A percentile compares a stretch with the other conserved stretches of the same genome.
Conservation (phyloP, 2,113 vertebrate species). For the Dipodomys stephensi region DNA sequence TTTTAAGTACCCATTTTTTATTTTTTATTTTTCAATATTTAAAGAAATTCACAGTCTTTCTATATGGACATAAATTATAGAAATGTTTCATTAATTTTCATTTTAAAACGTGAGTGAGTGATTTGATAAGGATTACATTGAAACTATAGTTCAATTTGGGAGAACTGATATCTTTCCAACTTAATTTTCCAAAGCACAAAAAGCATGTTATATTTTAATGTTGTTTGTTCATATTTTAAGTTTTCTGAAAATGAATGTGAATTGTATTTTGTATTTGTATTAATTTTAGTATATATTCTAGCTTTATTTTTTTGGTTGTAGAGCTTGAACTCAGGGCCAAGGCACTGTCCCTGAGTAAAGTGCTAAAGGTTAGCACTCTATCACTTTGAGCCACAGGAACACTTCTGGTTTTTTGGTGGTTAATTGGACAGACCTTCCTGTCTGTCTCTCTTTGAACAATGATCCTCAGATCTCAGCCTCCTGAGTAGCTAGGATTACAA, state of each 20-base stretch:
- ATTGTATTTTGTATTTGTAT: background rate
- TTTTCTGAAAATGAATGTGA: background rate
- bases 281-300: too few relatives aligned
- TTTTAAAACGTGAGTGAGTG: background rate
- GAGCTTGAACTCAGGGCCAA: too few relatives aligned
- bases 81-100: background rate
- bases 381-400: too few relatives aligned
- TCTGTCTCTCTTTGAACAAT: too few relatives aligned
- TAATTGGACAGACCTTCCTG: too few relatives aligned
- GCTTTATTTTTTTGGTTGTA: too few relatives aligned
- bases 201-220: background rate
- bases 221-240: background rate
- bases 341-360: too few relatives aligned
- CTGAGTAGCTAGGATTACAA: background rate
- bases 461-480: too few relatives aligned
- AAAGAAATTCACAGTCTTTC: background rate
- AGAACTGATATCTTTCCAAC: background rate
- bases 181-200: slow-evolving; percentile 19
- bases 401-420: too few relatives aligned
- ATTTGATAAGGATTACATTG: background rate
- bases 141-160: background rate
- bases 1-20: background rate
- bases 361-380: too few relatives aligned
- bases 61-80: background rate
- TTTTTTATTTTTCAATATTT: slow-evolving; percentile 12